phyloP scores from a whole-genome alignment of 2,113 vertebrate genomes.

The Calyptomena viridis region DNA sequence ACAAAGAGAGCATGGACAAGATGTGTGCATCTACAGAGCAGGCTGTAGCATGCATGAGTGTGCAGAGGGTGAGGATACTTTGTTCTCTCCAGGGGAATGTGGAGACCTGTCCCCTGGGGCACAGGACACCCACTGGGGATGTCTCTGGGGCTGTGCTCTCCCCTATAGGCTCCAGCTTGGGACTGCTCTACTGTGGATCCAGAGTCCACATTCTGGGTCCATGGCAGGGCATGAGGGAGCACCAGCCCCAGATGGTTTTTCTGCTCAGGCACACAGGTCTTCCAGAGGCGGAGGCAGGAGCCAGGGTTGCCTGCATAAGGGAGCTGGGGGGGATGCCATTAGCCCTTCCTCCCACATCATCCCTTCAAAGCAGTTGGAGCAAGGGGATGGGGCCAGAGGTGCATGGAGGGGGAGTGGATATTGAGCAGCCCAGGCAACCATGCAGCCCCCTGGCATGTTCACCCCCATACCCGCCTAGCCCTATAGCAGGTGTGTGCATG shows the following conservation, averaged over 20 bases:
- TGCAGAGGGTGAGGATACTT: neutral
- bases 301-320: fast-evolving
- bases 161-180: neutral
- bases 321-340: neutral
- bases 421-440: neutral
- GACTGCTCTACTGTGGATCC: fast-evolving
- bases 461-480: neutral
- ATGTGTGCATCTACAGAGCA: neutral
- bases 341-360: neutral
- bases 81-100: fast-evolving
- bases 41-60: neutral
- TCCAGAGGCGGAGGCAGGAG: fast-evolving
- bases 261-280: neutral
- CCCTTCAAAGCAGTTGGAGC: neutral
- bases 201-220: fast-evolving
- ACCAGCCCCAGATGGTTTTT: neutral
- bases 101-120: neutral
- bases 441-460: fast-evolving
- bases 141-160: neutral
- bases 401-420: no score
- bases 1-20: fast-evolving
- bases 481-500: fast-evolving
- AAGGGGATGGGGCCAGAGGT: neutral
- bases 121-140: neutral
- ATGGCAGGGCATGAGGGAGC: neutral